These are phyloP conservation scores for Danionella dracula DNA, from an alignment of 2,797 vertebrate genomes.

Conservation along the genomic window DNA sequence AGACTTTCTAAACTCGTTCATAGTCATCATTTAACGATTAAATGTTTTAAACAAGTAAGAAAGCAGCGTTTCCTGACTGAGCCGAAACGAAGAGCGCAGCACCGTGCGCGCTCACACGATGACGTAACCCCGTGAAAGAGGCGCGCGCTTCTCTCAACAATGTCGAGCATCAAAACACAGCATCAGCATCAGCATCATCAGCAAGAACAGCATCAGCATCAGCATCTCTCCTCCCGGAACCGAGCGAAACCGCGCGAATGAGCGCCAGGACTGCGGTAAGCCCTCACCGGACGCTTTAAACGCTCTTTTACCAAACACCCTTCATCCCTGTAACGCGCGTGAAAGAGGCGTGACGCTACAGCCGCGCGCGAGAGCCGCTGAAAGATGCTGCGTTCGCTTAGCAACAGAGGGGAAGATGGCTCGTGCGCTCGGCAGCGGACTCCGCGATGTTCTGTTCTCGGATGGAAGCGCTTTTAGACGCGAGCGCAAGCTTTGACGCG, in stretches of 20 bases:
- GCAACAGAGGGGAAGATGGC: constrained; percentile 20
- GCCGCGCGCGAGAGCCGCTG: not conserved
- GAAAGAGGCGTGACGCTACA: constrained; percentile 28
- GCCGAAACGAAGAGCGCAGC: too few relatives aligned
- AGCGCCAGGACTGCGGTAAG: not conserved
- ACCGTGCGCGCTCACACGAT: constrained; percentile 42
- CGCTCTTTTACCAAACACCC: not conserved
- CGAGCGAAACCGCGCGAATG: constrained; percentile 3
- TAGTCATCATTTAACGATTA: too few relatives aligned
- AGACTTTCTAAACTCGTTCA: too few relatives aligned
- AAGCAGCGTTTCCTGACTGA: too few relatives aligned
- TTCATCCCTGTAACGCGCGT: constrained; percentile 5
- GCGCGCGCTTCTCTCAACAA: constrained; percentile 73
- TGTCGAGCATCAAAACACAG: constrained; percentile 45
- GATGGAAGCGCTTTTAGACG: not conserved
- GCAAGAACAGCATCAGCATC: constrained; percentile 11
- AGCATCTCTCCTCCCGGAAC: not conserved
- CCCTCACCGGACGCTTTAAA: too few relatives aligned
- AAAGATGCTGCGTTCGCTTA: constrained; percentile 33
- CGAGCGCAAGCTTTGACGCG: not conserved
- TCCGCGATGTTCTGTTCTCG: not conserved
- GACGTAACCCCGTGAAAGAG: constrained; percentile 69
- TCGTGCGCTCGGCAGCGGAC: constrained; percentile 13
- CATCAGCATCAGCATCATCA: too few relatives aligned
- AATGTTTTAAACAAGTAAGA: too few relatives aligned